Conservation (phyloP, 2,888 invertebrate genomes). For the Cetonia aurata region DNA sequence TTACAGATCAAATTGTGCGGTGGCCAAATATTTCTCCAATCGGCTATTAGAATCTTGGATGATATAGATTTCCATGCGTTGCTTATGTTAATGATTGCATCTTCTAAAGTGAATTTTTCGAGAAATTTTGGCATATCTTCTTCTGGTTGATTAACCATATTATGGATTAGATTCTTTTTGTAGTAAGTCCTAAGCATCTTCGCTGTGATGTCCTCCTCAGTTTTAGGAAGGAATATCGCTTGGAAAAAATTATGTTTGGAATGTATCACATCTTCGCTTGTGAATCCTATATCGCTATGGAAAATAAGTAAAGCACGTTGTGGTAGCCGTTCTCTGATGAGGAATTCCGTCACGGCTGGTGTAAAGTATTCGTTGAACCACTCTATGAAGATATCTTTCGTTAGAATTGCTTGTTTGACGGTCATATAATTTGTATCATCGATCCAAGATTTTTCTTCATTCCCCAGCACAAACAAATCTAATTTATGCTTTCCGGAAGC, state of each 20-base stretch:
- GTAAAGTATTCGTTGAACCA: constrained; percentile 18
- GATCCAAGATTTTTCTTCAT: neutral
- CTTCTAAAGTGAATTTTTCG: neutral
- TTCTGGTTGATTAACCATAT: neutral
- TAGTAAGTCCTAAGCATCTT: neutral
- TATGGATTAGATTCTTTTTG: neutral
- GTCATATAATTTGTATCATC: neutral
- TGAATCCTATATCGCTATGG: neutral
- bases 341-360: constrained; percentile 8
- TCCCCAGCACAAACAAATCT: neutral
- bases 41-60: neutral
- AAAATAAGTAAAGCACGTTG: constrained; percentile 6
- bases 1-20: neutral
- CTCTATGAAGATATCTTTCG: neutral
- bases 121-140: too few relatives aligned
- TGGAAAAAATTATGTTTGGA: neutral
- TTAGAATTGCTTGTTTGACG: neutral
- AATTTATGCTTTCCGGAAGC: constrained; percentile 19
- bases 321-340: constrained; percentile 1
- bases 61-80: constrained; percentile 10
- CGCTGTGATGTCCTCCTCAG: neutral
- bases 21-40: constrained; percentile 16
- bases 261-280: constrained; percentile 3
- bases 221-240: neutral
- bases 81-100: neutral